Conservation (phyloP, 2,888 invertebrate genomes). For the Euplagia quadripunctaria region DNA sequence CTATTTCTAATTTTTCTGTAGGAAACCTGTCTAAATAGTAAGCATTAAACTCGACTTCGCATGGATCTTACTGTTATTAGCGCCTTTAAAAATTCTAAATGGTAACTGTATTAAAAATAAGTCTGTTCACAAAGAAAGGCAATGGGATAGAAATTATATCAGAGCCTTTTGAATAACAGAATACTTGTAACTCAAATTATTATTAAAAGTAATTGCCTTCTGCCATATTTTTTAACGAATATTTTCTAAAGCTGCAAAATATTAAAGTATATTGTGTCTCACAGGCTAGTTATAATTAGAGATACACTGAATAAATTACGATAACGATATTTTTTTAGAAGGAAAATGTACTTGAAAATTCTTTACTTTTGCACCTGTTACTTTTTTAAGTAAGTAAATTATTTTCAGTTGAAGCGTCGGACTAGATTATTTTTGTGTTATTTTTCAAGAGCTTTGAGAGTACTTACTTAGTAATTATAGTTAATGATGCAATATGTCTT, state of each 20-base stretch:
- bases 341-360: slow-evolving; percentile 4
- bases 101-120: not conserved
- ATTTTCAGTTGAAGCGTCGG: not conserved
- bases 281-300: slow-evolving; percentile 31
- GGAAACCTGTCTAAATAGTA: not conserved
- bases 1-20: too few species aligned
- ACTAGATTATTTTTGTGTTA: not conserved
- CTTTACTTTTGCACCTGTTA: not conserved
- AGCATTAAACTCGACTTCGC: not conserved
- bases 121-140: not conserved
- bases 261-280: slow-evolving; percentile 32
- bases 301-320: slow-evolving; percentile 34
- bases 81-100: not conserved
- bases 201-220: slow-evolving; percentile 12
- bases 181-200: slow-evolving; percentile 12
- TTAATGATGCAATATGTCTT: not conserved
- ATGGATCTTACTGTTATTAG: not conserved
- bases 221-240: slow-evolving; percentile 9
- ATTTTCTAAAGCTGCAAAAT: slow-evolving; percentile 23
- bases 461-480: not conserved
- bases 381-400: not conserved
- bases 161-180: not conserved
- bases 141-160: not conserved
- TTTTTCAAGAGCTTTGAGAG: not conserved
- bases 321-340: slow-evolving; percentile 18